These are phyloP conservation scores for Protonemura montana DNA, from an alignment of 2,888 invertebrate genomes.

Conservation along the genomic window DNA sequence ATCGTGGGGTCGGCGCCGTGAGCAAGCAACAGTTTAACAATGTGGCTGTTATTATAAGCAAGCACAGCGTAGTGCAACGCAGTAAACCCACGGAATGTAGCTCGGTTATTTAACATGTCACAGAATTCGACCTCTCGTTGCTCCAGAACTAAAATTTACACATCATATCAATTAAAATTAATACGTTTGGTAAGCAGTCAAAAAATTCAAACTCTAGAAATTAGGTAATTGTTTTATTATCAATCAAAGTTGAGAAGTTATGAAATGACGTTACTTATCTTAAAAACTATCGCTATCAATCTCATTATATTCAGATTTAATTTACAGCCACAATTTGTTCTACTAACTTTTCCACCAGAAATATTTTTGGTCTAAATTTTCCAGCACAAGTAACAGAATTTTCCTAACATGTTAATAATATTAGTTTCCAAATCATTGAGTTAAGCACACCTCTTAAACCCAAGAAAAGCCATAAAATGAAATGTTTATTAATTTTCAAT, in stretches of 20 bases:
- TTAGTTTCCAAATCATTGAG: neutral
- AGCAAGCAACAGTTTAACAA: conserved; percentile 72
- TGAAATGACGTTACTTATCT: no score
- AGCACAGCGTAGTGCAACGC: conserved; percentile 89
- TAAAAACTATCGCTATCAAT: no score
- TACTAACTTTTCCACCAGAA: no score
- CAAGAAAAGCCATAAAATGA: conserved; percentile 12
- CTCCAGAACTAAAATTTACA: conserved; percentile 62
- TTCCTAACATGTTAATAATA: no score
- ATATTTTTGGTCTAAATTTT: no score
- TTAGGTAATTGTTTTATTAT: conserved; percentile 34
- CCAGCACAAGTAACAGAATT: no score
- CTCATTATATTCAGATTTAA: no score
- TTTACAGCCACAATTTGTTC: no score
- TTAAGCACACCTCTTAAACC: neutral
- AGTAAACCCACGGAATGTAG: conserved; percentile 85
- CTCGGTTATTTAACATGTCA: conserved; percentile 71
- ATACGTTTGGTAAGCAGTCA: no score
- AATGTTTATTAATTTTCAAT: neutral
- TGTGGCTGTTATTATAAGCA: conserved; percentile 71
- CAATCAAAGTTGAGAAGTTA: no score
- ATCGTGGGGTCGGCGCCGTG: conserved; percentile 77
- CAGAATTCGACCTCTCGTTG: conserved; percentile 85
- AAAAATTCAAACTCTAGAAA: no score
- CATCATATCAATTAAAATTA: no score